phyloP scores from a whole-genome alignment of 1,140 invertebrate species.

The Panagrolaimus sp. region DNA sequence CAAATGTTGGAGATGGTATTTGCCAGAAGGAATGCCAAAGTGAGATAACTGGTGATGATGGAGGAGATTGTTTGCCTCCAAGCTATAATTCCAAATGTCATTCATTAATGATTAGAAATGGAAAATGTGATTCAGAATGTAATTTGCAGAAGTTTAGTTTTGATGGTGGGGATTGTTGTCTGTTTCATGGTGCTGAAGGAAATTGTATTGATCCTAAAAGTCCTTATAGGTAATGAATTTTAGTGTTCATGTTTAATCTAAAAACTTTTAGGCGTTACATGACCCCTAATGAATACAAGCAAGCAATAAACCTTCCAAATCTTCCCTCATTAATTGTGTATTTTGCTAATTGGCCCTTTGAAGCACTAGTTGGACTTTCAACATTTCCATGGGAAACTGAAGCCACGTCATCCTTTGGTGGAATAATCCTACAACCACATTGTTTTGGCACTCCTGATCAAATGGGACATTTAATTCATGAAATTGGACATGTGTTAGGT shows the following conservation, averaged over 20 bases:
- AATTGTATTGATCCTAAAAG: slow-evolving; percentile 49
- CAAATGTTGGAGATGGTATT: background rate
- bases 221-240: slow-evolving; percentile 36
- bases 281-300: slow-evolving; percentile 49
- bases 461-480: slow-evolving; percentile 49
- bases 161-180: slow-evolving; percentile 57
- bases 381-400: slow-evolving; percentile 59
- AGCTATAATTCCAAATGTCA: slow-evolving; percentile 47
- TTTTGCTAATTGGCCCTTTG: slow-evolving; percentile 42
- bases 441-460: slow-evolving; percentile 41
- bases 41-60: slow-evolving; percentile 41
- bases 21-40: slow-evolving; percentile 21
- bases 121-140: slow-evolving; percentile 51
- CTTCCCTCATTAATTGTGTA: slow-evolving; percentile 46
- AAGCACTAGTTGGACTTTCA: slow-evolving; percentile 48
- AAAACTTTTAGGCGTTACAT: slow-evolving; percentile 52
- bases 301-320: slow-evolving; percentile 5
- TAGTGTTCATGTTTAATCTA: too few species aligned
- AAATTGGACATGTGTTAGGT: slow-evolving; percentile 58
- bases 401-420: slow-evolving; percentile 47
- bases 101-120: slow-evolving; percentile 51
- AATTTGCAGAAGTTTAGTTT: slow-evolving; percentile 46
- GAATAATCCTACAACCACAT: slow-evolving; percentile 49
- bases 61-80: slow-evolving; percentile 41
- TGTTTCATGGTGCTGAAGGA: slow-evolving; percentile 19